Evolutionary conservation across 2,113 vertebrate genomes (phyloP), one percentile per base, ranked within the genome.

Genomic region (Chlorodrepanis virens): DNA sequence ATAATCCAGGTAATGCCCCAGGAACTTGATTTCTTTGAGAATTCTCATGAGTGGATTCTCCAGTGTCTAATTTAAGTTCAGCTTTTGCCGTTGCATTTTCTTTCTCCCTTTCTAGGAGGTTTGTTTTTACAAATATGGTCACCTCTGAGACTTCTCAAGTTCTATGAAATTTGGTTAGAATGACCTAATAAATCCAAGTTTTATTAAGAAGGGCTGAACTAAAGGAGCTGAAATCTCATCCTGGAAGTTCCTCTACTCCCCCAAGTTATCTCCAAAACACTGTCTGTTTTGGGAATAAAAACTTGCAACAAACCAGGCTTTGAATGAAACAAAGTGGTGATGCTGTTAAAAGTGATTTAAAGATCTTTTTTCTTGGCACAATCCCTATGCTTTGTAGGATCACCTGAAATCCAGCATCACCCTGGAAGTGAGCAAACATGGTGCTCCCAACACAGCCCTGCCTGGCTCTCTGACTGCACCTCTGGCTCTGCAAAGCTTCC

Each of bases 1-100:
- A n/a, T 28, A 72, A 60, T 1, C 4, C 37, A 56, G 50, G 44
- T 25, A 44, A n/a, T 37, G 31, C 49, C 33, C 15, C 0, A 0
- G 85, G 82, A 8, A 6, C 42, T 64, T 23, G 9, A 9, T 28
- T 59, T 59, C 70, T 78, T 71, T 12, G n/a, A 68, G 20, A 28
- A 24, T 22, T 19, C 53, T 71, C 2, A 2, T 5, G 29, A 44
- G 40, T 64, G 71, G 57, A 24, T 31, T 89, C 54, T 35, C 22
- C 39, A 61, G 31, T 22, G 54, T 17, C 60, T 71, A 56, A 65
- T 28, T 42, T 40, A 93, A 77, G 20, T 31, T 82, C 57, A 75
- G 52, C 42, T 94, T 10, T 10, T 2, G 42, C 50, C 53, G 23
- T 8, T 71, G 47, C 17, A 8, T n/a, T 70, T 78, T 84, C 12